These are phyloP conservation scores for Campoplex nolae DNA, from an alignment of 2,888 invertebrate genomes.

Conservation along the genomic window DNA sequence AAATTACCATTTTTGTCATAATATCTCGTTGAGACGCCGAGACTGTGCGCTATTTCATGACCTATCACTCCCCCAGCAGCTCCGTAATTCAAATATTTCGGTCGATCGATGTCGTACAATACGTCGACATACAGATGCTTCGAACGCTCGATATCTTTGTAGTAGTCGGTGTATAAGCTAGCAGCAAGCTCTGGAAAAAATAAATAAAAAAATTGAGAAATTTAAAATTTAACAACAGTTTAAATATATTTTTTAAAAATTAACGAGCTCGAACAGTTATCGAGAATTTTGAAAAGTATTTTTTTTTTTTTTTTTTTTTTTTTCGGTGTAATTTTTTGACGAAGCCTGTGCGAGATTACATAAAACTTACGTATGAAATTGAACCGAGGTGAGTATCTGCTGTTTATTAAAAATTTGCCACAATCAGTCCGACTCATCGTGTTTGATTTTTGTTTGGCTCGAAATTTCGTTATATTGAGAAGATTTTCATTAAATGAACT, in stretches of 20 bases:
- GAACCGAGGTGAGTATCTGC: neutral
- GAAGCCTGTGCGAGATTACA: neutral
- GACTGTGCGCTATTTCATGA: constrained; percentile 96
- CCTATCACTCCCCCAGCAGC: constrained; percentile 96
- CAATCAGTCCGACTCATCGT: neutral
- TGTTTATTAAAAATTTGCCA: neutral
- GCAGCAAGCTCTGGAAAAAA: too few species aligned
- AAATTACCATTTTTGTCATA: constrained; percentile 96
- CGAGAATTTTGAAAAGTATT: neutral
- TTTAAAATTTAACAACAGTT: too few species aligned
- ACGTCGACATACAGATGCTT: constrained; percentile 84
- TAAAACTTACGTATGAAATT: neutral
- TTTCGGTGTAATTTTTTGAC: neutral
- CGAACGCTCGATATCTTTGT: neutral
- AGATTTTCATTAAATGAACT: neutral
- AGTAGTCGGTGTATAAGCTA: too few species aligned
- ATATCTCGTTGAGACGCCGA: constrained; percentile 94
- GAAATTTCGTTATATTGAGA: neutral
- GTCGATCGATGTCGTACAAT: constrained; percentile 92
- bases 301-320: neutral
- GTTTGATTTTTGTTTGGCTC: neutral
- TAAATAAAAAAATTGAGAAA: too few species aligned
- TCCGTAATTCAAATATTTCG: constrained; percentile 96
- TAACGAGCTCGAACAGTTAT: too few species aligned
- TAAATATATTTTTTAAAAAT: too few species aligned